A percentile compares a stretch with the other conserved stretches of the same genome.
Evolutionary conservation across 2,797 vertebrate species (phyloP).

Genomic region (Gallinago nigripennis): DNA sequence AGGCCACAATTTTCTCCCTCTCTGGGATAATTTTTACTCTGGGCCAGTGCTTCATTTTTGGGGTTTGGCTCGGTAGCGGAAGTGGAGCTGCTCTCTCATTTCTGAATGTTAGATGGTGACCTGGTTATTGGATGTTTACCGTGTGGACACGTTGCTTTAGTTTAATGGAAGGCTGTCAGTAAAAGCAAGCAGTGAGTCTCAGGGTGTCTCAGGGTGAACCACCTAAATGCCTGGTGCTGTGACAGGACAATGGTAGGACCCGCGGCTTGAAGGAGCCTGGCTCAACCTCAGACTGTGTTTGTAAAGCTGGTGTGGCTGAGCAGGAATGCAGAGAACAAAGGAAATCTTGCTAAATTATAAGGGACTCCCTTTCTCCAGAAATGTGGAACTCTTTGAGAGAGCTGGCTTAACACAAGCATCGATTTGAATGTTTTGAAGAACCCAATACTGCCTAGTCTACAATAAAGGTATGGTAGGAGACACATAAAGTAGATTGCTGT

Average conservation of each 20-base stretch:
- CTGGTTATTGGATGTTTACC: not conserved
- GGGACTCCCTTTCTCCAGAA: not conserved
- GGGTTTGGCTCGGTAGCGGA: conserved; percentile 8
- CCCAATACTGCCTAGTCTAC: not conserved
- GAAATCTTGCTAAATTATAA: not conserved
- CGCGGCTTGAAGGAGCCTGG: not conserved
- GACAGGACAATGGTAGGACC: not conserved
- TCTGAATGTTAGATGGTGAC: not conserved
- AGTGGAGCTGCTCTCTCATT: conserved; percentile 45
- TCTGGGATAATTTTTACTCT: not conserved
- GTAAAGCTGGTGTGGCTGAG: not conserved
- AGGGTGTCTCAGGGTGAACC: not conserved
- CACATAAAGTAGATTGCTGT: not conserved
- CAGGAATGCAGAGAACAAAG: conserved; percentile 11
- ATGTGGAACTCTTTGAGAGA: not conserved
- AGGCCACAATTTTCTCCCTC: conserved; percentile 3
- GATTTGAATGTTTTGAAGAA: not conserved
- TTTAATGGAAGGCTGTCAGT: not conserved
- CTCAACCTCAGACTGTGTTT: not conserved
- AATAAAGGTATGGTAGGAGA: not conserved
- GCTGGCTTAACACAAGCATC: not conserved
- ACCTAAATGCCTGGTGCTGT: not conserved
- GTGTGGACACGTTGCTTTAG: not conserved
- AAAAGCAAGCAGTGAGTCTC: not conserved
- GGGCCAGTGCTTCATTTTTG: not conserved